A percentile compares a stretch with the other conserved stretches of the same genome.
phyloP scores from a whole-genome alignment of 2,888 invertebrate genomes.

The Ashinkailepas kermadecensis region DNA sequence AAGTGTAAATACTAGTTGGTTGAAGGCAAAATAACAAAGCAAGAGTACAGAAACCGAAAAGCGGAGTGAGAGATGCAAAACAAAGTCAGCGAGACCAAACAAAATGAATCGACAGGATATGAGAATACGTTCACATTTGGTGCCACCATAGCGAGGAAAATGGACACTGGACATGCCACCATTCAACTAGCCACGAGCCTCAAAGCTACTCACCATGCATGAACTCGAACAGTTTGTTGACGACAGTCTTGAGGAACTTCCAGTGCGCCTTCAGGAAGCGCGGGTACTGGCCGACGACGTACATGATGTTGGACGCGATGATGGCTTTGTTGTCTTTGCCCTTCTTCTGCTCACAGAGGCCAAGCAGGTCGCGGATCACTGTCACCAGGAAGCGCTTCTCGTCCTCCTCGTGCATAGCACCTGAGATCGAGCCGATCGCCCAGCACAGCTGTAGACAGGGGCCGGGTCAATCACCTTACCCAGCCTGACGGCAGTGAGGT shows the following conservation, averaged over 20 bases:
- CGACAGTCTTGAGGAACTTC: constrained; percentile 99
- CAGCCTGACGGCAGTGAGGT: no score
- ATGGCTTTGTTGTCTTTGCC: constrained; percentile 99
- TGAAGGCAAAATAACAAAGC: no score
- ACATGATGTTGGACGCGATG: constrained; percentile 99
- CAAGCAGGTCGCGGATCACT: constrained; percentile 94
- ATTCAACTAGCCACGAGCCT: neutral
- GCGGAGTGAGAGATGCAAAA: no score
- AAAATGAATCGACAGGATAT: no score
- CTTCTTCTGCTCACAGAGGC: constrained; percentile 95
- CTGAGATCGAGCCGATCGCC: constrained; percentile 99
- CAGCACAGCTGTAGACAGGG: constrained; percentile 66
- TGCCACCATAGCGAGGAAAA: no score
- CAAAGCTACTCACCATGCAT: constrained; percentile 64
- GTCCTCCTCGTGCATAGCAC: constrained; percentile 98
- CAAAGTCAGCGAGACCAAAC: no score
- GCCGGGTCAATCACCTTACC: neutral
- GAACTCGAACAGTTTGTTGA: constrained; percentile 99
- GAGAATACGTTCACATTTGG: no score
- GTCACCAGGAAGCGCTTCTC: constrained; percentile 98
- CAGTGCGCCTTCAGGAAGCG: constrained; percentile 97
- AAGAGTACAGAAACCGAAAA: no score
- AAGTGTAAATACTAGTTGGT: no score
- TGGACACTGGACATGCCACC: neutral
- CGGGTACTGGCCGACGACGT: constrained; percentile 99